These are phyloP conservation scores for Limnodromus scolopaceus DNA, from an alignment of 2,797 vertebrate species.

Conservation along the genomic window DNA sequence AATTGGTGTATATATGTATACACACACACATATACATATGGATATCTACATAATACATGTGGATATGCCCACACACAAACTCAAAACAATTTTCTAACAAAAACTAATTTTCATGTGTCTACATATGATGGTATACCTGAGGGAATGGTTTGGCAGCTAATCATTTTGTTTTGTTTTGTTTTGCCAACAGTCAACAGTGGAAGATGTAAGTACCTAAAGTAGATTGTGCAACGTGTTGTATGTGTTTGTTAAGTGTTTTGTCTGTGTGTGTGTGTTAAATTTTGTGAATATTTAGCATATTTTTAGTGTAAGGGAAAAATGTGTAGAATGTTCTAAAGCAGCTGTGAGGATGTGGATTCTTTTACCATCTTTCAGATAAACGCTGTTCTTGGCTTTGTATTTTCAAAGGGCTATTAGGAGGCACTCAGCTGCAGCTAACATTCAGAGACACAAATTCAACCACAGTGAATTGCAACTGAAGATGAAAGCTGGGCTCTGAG, in stretches of 20 bases:
- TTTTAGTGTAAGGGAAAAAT: neutral
- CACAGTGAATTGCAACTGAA: neutral
- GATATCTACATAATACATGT: neutral
- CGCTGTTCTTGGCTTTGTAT: neutral
- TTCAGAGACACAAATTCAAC: neutral
- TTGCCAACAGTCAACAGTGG: constrained; percentile 31
- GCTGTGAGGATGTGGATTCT: neutral
- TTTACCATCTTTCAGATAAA: neutral
- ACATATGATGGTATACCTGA: neutral
- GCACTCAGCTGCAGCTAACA: neutral
- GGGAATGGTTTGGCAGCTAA: neutral
- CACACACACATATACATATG: neutral
- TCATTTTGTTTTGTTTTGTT: neutral
- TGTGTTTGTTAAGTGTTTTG: neutral
- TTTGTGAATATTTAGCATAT: neutral
- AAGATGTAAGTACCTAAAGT: constrained; percentile 50
- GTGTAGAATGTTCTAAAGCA: neutral
- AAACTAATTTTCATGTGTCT: neutral
- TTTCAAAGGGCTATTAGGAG: neutral
- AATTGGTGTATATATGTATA: neutral
- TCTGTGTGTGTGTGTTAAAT: neutral
- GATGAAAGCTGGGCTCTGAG: neutral
- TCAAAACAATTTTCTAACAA: neutral
- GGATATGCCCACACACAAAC: neutral
- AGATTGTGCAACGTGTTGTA: neutral